Evolutionary conservation across 2,113 vertebrate species (phyloP), one percentile per base, ranked within the genome.

Genomic region (Sinocyclocheilus anophthalmus): DNA sequence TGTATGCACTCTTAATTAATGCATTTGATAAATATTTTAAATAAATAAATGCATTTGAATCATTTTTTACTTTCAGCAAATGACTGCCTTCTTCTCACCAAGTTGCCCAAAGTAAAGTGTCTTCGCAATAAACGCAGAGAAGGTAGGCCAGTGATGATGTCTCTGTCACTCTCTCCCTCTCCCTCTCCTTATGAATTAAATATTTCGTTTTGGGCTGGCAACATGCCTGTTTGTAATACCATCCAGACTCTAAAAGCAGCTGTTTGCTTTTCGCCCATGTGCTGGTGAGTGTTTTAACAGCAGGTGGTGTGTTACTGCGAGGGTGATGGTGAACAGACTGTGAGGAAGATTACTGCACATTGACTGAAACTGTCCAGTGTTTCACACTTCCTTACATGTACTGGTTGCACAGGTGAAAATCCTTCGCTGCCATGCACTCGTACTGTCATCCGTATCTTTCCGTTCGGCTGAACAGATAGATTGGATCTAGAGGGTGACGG

Each of bases 101-200:
- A 95, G 88, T 92, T 99, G 76, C 97, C 98, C 88, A 99, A 97
- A 94, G 97, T 99, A 92, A 97, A 95, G 92, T 99, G 98, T 90
- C 85, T 99, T 14, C 95, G 96, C 79, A 99, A 99, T 9, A 91
- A 80, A n/a, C 93, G 90, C 75, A 94, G 98, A 88, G 97, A 98
- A 97, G 98, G 98, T 99, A 92, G 0, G 84, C 20, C 14, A 48
- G 30, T 73, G 76, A 83, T 69, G 13, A 26, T 12, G 1, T 53
- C 20, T 45, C 18, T 84, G 12, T 72, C 24, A 63, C 39, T 81
- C 1, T 80, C 45, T 55, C 59, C 61, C 37, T 86, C 45, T 55
- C 59, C 61, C 37, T 86, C 20, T 87, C 45, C 55, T 30, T 82
- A 13, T 87, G 22, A 26, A 33, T 76, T 65, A 39, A 82, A 63